Percentiles rank a stretch among this genome's conserved stretches.
Conservation (phyloP, 2,113 vertebrate genomes). For the Chaetura pelagica region DNA sequence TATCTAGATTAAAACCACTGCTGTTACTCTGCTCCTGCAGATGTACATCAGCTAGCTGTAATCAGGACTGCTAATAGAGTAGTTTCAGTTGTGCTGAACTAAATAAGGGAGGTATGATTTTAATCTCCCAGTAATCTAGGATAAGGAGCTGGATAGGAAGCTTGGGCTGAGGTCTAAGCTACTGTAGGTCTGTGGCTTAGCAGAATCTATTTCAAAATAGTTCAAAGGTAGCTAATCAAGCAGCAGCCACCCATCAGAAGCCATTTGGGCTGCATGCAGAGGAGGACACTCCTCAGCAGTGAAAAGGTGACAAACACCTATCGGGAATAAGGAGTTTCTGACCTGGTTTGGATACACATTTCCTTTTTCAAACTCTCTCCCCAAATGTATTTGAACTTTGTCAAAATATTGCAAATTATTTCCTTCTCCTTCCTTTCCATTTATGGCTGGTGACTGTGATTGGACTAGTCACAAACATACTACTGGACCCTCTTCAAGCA, state of each 20-base stretch:
- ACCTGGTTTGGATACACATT: not conserved
- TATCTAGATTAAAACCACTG: not conserved
- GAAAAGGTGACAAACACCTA: not conserved
- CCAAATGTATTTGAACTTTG: not conserved
- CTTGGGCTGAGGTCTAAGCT: not conserved
- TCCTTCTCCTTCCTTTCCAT: not conserved
- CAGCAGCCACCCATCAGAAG: not conserved
- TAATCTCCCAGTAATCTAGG: constrained; percentile 13
- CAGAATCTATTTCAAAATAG: constrained; percentile 1
- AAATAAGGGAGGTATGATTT: not conserved
- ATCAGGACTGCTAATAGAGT: not conserved
- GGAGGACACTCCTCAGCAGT: not conserved
- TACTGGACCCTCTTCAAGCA: not conserved
- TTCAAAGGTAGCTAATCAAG: not conserved
- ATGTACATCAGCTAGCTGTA: not conserved
- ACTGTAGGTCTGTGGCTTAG: not conserved
- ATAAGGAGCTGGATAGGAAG: constrained; percentile 21
- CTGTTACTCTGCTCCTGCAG: not conserved
- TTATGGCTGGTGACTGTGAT: not conserved
- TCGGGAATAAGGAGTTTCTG: not conserved
- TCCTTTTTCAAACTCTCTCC: not conserved
- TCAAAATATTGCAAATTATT: not conserved
- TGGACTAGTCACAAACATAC: not conserved
- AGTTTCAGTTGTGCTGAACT: not conserved
- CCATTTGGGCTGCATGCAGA: not conserved